Evolutionary conservation across 2,113 vertebrate genomes (phyloP).

Genomic region (Phyllostomus discolor): DNA sequence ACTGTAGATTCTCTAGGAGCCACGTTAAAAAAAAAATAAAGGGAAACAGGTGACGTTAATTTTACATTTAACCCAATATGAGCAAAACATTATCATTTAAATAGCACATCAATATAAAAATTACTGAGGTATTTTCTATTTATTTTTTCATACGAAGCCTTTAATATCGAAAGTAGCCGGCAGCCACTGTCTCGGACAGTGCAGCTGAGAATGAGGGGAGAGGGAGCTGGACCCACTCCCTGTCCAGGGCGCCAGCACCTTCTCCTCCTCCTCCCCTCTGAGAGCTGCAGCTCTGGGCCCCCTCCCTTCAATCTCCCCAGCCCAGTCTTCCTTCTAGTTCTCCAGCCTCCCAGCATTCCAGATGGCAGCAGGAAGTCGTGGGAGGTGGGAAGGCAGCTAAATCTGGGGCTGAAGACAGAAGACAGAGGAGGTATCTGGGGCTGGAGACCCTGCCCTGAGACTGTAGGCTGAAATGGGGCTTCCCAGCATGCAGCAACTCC

Average conservation of each 20-base stretch:
- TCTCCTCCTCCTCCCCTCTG: too few species aligned
- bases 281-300: background rate
- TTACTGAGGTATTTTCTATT: background rate
- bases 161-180: background rate
- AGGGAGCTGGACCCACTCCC: background rate
- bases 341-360: background rate
- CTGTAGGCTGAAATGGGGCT: background rate
- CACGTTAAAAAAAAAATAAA: background rate
- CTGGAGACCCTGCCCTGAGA: background rate
- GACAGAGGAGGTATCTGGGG: background rate
- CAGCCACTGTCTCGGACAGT: background rate
- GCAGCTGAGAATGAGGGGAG: background rate
- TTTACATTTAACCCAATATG: background rate
- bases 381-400: conserved; percentile 62
- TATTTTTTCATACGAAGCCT: background rate
- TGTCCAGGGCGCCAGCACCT: background rate
- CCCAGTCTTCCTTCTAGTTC: background rate
- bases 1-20: background rate
- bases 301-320: background rate
- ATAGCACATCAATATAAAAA: background rate
- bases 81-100: background rate
- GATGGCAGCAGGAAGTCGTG: conserved; percentile 29
- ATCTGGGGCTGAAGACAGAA: conserved; percentile 44
- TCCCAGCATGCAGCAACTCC: background rate
- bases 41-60: background rate